These are phyloP conservation scores for Hyla sarda DNA, from an alignment of 2,113 vertebrate species.

Conservation along the genomic window DNA sequence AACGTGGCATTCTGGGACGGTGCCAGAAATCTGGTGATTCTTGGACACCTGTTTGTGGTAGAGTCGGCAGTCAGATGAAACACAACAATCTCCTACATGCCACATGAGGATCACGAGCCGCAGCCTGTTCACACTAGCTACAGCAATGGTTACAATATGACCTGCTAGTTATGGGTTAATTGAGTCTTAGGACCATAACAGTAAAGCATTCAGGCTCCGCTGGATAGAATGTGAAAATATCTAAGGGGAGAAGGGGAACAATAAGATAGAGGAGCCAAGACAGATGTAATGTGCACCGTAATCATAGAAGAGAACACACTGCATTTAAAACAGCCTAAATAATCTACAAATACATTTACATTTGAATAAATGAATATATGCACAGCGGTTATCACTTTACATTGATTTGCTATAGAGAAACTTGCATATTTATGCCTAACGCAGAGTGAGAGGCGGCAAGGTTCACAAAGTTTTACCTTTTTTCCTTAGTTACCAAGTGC, in stretches of 20 bases:
- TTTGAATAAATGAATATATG: constrained; percentile 41
- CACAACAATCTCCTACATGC: too few species aligned
- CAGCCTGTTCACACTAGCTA: not conserved
- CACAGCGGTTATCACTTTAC: constrained; percentile 36
- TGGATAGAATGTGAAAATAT: not conserved
- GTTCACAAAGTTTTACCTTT: not conserved
- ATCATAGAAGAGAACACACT: constrained; percentile 31
- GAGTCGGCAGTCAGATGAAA: too few species aligned
- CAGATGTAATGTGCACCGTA: constrained; percentile 36
- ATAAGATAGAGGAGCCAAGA: not conserved
- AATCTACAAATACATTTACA: constrained; percentile 30
- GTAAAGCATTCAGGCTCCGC: not conserved
- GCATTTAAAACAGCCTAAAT: constrained; percentile 39
- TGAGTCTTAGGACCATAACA: not conserved
- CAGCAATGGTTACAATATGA: not conserved
- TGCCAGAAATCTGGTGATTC: not conserved
- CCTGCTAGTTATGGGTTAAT: not conserved
- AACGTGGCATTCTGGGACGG: not conserved
- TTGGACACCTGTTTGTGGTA: too few species aligned
- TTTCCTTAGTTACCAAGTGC: not conserved
- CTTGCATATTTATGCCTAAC: constrained; percentile 22
- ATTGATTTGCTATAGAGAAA: constrained; percentile 37
- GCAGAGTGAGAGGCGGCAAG: not conserved
- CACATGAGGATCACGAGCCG: too few species aligned
- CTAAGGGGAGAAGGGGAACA: not conserved